phyloP scores from a whole-genome alignment of 2,113 vertebrate species.

The Gasterosteus nipponicus region DNA sequence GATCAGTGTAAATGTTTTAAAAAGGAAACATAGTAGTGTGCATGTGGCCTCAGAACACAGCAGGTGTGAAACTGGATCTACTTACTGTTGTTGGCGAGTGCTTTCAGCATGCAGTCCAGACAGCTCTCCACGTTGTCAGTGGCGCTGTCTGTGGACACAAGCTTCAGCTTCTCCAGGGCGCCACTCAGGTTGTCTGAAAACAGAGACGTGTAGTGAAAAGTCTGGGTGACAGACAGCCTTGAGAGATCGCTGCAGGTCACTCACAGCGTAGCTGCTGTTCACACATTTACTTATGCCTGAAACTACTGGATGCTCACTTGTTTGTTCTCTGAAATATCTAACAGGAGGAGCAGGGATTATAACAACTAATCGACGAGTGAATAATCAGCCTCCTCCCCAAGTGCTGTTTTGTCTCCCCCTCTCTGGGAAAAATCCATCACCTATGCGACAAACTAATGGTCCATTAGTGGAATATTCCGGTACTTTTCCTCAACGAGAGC shows the following conservation, averaged over 20 bases:
- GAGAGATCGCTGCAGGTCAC: no score
- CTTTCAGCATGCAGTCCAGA: conserved; percentile 95
- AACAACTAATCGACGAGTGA: no score
- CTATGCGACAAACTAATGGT: not conserved
- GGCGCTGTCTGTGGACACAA: conserved; percentile 86
- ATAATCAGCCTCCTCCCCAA: no score
- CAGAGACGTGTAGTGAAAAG: not conserved
- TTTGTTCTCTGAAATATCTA: no score
- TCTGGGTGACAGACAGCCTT: not conserved
- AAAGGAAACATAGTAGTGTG: no score
- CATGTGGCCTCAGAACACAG: not conserved
- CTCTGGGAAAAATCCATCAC: not conserved
- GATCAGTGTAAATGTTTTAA: no score
- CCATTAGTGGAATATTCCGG: not conserved
- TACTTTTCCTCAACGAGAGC: no score
- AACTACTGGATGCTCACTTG: no score
- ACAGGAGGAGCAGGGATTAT: no score
- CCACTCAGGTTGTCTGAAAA: conserved; percentile 91
- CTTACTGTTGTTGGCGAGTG: conserved; percentile 94
- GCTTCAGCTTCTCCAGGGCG: conserved; percentile 94
- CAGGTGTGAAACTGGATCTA: conserved; percentile 14
- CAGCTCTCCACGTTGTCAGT: conserved; percentile 91
- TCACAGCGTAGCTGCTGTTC: not conserved
- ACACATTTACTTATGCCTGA: not conserved
- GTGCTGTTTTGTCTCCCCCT: no score